Evolutionary conservation across 2,888 invertebrate species (phyloP).

Genomic region (Galeopsomyia nigrocyanea): DNA sequence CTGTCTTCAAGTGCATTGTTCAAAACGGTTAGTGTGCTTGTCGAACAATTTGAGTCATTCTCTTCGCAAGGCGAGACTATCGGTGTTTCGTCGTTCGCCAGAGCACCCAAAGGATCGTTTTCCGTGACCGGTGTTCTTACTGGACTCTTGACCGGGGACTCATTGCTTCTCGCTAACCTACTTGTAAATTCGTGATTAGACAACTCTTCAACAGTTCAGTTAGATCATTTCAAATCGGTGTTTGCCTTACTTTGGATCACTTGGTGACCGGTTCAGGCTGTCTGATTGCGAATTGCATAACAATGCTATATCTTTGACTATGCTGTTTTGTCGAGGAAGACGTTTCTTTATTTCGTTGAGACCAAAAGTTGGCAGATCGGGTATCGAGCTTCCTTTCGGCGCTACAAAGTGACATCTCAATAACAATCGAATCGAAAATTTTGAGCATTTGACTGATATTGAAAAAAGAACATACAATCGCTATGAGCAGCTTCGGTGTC

Average conservation of each 20-base stretch:
- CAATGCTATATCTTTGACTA: slow-evolving; percentile 63
- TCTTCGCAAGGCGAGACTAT: slow-evolving; percentile 67
- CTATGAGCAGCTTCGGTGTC: slow-evolving; percentile 64
- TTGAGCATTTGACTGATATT: slow-evolving; percentile 6
- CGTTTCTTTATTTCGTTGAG: slow-evolving; percentile 62
- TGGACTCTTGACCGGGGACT: slow-evolving; percentile 66
- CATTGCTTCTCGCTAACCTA: slow-evolving; percentile 59
- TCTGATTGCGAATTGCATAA: slow-evolving; percentile 59
- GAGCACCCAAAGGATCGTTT: slow-evolving; percentile 92
- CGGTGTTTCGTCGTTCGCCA: slow-evolving; percentile 70
- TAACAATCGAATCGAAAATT: slow-evolving; percentile 7
- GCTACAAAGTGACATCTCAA: slow-evolving; percentile 51
- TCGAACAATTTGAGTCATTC: slow-evolving; percentile 68
- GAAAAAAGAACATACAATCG: slow-evolving; percentile 57
- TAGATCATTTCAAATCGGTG: background rate
- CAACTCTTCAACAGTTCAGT: background rate
- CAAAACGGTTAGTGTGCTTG: slow-evolving; percentile 65
- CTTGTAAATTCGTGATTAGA: slow-evolving; percentile 3
- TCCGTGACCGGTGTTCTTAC: slow-evolving; percentile 87
- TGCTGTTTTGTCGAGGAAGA: slow-evolving; percentile 65
- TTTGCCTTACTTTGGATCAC: slow-evolving; percentile 59
- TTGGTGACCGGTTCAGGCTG: slow-evolving; percentile 58
- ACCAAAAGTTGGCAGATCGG: slow-evolving; percentile 64
- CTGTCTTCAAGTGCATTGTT: slow-evolving; percentile 62
- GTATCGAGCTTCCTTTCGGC: slow-evolving; percentile 65